A percentile compares a stretch with the other conserved stretches of the same genome.
Evolutionary conservation across 2,888 invertebrate species (phyloP).

Genomic region (Odontocolon sp.): DNA sequence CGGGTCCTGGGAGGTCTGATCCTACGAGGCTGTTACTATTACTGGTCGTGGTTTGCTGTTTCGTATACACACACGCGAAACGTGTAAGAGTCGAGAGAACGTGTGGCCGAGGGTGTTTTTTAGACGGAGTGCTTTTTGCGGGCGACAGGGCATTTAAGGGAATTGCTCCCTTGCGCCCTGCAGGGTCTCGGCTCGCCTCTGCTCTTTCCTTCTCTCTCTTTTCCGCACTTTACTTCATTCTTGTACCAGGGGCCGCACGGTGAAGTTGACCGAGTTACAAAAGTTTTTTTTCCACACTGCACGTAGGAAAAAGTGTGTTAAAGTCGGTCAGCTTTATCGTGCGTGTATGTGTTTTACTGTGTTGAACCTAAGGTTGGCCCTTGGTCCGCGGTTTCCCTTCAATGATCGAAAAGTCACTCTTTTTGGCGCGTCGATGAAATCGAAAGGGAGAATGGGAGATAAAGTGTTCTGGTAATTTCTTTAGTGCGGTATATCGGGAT

Average conservation of each 20-base stretch:
- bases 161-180: slow-evolving; percentile 78
- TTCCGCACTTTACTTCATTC: slow-evolving; percentile 25
- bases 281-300: too few relatives aligned
- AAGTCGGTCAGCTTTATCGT: too few relatives aligned
- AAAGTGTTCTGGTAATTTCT: slow-evolving; percentile 26
- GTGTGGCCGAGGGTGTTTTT: slow-evolving; percentile 71
- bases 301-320: too few relatives aligned
- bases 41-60: neutral
- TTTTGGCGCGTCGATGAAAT: slow-evolving; percentile 37
- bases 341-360: neutral
- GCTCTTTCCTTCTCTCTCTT: slow-evolving; percentile 44
- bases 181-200: slow-evolving; percentile 43
- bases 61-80: slow-evolving; percentile 49
- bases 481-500: slow-evolving; percentile 16
- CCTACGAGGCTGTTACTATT: neutral
- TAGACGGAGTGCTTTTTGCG: slow-evolving; percentile 79
- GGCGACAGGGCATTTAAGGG: slow-evolving; percentile 79
- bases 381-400: neutral
- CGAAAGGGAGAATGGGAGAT: slow-evolving; percentile 6
- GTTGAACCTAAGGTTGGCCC: neutral
- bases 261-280: too few relatives aligned
- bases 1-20: slow-evolving; percentile 35
- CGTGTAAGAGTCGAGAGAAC: slow-evolving; percentile 60
- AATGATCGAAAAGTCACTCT: slow-evolving; percentile 28
- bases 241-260: too few relatives aligned